Percentiles rank a stretch among this genome's conserved stretches.
Conservation (phyloP, 1,140 invertebrate genomes). For the Periplaneta americana region DNA sequence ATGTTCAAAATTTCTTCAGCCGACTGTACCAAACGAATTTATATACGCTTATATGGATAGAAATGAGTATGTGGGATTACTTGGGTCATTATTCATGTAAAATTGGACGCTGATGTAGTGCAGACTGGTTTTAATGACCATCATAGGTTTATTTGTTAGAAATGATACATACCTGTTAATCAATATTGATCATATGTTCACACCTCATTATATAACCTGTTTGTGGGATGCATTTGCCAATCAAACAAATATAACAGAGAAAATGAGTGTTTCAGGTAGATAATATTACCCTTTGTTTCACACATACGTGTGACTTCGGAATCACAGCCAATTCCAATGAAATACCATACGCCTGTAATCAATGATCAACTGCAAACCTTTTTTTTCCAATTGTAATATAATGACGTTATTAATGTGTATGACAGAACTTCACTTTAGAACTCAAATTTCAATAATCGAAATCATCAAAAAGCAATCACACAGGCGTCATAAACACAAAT, state of each 20-base stretch:
- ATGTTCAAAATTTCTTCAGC: too few relatives aligned
- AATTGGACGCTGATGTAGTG: not conserved
- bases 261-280: not conserved
- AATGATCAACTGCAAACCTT: not conserved
- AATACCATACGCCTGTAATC: not conserved
- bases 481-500: not conserved
- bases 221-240: not conserved
- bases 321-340: not conserved
- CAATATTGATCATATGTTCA: not conserved
- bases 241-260: not conserved
- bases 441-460: not conserved
- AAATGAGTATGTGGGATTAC: too few relatives aligned
- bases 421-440: not conserved
- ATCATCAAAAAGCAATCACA: not conserved
- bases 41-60: too few relatives aligned
- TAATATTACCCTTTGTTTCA: not conserved
- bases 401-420: not conserved
- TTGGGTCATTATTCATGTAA: too few relatives aligned
- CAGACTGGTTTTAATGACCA: not conserved
- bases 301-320: not conserved
- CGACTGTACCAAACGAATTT: too few relatives aligned
- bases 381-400: not conserved
- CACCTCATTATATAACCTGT: not conserved
- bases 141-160: not conserved
- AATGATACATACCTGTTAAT: not conserved